phyloP scores from a whole-genome alignment of 2,797 vertebrate species.

The Dermochelys coriacea region DNA sequence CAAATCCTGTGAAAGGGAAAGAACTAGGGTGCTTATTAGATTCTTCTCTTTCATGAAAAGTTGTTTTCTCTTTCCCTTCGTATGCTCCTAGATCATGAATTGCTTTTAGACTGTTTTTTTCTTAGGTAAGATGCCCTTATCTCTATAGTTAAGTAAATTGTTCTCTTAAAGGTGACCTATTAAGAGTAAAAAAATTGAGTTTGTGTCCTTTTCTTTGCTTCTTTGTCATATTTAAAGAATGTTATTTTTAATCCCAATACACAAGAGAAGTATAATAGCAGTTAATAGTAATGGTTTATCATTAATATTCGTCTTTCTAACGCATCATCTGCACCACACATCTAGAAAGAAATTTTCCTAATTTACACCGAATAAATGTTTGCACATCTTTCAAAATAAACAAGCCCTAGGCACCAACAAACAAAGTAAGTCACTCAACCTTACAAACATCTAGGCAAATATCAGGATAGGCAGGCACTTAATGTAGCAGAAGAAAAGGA shows the following conservation, averaged over 20 bases:
- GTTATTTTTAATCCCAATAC: not conserved
- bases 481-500: not conserved
- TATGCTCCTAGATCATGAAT: not conserved
- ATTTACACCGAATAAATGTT: conserved; percentile 36
- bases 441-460: not conserved
- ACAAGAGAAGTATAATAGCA: not conserved
- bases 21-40: not conserved
- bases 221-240: not conserved
- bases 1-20: not conserved
- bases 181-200: not conserved
- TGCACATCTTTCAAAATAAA: conserved; percentile 15
- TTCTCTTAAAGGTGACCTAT: not conserved
- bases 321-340: conserved; percentile 22
- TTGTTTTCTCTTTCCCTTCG: conserved; percentile 36
- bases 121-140: not conserved
- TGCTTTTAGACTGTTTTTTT: conserved; percentile 23
- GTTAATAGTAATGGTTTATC: not conserved
- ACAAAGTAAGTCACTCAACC: conserved; percentile 23
- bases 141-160: not conserved
- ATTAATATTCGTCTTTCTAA: conserved; percentile 13
- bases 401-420: conserved; percentile 32
- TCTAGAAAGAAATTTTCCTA: conserved; percentile 25
- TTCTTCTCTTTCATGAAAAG: not conserved
- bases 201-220: not conserved
- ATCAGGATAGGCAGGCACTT: not conserved